phyloP scores from a whole-genome alignment of 2,113 vertebrate genomes.

The Dinomys branickii region DNA sequence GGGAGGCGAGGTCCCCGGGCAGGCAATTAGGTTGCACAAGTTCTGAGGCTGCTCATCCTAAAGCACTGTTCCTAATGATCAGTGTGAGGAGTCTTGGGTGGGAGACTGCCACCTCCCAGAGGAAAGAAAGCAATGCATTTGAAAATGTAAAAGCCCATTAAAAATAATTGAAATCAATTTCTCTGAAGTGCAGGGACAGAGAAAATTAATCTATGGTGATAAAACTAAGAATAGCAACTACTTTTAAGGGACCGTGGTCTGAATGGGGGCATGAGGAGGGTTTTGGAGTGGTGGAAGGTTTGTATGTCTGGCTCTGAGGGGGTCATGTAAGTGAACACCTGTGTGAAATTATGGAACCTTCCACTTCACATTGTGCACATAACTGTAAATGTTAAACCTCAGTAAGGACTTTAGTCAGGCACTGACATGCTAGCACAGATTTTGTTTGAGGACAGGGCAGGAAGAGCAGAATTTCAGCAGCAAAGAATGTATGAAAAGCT shows the following conservation, averaged over 20 bases:
- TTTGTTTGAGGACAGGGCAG: background rate
- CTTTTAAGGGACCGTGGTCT: background rate
- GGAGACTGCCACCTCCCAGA: background rate
- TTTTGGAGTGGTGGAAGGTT: background rate
- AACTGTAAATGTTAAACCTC: background rate
- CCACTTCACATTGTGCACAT: background rate
- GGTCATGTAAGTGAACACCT: background rate
- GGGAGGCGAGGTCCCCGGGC: background rate
- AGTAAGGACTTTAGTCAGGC: background rate
- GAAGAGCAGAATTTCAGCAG: background rate
- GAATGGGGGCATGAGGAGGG: too few species aligned
- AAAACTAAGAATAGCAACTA: background rate
- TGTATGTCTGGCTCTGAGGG: background rate
- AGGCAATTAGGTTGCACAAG: background rate
- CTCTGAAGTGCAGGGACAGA: background rate
- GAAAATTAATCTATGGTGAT: background rate
- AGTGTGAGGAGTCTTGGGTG: background rate
- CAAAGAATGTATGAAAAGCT: background rate
- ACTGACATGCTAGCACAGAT: background rate
- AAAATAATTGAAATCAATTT: slow-evolving; percentile 34
- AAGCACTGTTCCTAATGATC: slow-evolving; percentile 10
- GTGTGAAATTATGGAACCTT: background rate
- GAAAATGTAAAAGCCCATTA: background rate
- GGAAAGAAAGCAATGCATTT: slow-evolving; percentile 3
- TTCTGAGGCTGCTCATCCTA: background rate